These are phyloP conservation scores for Metacarcinus magister DNA, from an alignment of 2,888 invertebrate species.

Conservation along the genomic window DNA sequence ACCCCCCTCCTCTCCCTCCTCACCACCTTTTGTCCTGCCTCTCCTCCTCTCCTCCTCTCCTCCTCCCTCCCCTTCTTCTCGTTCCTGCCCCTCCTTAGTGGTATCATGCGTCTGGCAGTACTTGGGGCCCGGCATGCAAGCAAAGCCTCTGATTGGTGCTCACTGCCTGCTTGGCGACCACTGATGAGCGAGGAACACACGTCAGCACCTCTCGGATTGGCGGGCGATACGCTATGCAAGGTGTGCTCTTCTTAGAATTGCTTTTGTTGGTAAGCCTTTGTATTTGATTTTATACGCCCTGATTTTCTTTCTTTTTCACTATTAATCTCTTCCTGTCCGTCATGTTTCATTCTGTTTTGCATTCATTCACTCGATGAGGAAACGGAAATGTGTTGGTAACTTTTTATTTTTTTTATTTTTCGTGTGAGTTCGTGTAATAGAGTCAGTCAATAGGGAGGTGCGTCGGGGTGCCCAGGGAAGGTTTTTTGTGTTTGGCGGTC, in stretches of 20 bases:
- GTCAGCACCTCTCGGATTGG: neutral
- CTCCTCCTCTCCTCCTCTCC: neutral
- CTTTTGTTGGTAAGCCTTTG: neutral
- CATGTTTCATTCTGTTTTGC: slow-evolving; percentile 27
- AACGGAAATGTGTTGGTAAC: neutral
- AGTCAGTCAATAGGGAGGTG: neutral
- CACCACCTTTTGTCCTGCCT: neutral
- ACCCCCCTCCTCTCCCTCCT: neutral
- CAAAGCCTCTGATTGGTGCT: neutral
- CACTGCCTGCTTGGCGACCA: neutral
- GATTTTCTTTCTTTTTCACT: neutral
- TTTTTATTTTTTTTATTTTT: neutral
- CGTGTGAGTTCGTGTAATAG: neutral
- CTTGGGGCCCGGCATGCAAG: slow-evolving; percentile 13
- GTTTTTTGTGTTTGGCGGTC: neutral
- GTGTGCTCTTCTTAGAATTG: neutral
- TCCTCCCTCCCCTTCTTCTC: neutral
- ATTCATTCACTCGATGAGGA: neutral
- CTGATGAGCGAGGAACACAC: slow-evolving; percentile 10
- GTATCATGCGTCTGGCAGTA: neutral
- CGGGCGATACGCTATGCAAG: neutral
- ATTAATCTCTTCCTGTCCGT: neutral
- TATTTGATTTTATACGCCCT: neutral
- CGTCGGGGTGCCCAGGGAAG: neutral
- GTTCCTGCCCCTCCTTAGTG: neutral